Evolutionary conservation across 2,888 invertebrate species (phyloP).

Genomic region (Drosophila eohydei): DNA sequence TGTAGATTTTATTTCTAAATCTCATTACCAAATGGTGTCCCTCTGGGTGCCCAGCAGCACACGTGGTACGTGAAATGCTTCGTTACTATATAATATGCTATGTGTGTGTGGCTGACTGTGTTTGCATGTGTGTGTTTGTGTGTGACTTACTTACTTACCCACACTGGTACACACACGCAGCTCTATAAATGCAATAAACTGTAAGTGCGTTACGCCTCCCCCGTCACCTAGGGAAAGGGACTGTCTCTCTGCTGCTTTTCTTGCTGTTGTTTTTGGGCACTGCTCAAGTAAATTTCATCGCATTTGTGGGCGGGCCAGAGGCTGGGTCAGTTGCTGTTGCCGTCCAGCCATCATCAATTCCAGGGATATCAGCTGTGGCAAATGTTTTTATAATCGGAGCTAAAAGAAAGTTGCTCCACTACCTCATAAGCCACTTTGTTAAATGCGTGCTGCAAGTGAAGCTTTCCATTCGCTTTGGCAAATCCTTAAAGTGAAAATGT

Average conservation of each 20-base stretch:
- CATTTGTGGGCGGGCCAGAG: constrained; percentile 10
- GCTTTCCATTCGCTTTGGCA: constrained; percentile 3
- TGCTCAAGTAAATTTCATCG: constrained; percentile 23
- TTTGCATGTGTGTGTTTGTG: constrained; percentile 30
- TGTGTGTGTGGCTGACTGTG: constrained; percentile 5
- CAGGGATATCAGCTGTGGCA: constrained; percentile 70
- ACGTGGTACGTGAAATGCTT: constrained; percentile 41
- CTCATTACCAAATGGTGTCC: constrained; percentile 81
- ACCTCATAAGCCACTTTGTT: constrained; percentile 46
- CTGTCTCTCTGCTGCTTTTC: neutral
- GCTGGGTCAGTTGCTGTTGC: neutral
- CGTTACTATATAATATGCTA: constrained; percentile 8
- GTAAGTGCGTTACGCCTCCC: constrained; percentile 67
- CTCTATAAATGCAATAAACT: constrained; percentile 75
- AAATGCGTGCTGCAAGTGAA: constrained; percentile 4
- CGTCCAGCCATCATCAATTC: constrained; percentile 60
- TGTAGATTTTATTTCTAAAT: constrained; percentile 80
- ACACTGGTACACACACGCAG: constrained; percentile 24
- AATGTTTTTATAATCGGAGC: constrained; percentile 75
- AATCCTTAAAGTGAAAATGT: constrained; percentile 7
- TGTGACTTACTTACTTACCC: constrained; percentile 44
- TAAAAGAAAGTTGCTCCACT: constrained; percentile 19
- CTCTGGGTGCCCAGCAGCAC: constrained; percentile 54
- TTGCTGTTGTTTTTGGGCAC: constrained; percentile 36
- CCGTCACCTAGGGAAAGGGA: neutral